Percentiles rank a stretch among this genome's conserved stretches.
Conservation (phyloP, 2,888 invertebrate species). For the Scaptomyza flava region DNA sequence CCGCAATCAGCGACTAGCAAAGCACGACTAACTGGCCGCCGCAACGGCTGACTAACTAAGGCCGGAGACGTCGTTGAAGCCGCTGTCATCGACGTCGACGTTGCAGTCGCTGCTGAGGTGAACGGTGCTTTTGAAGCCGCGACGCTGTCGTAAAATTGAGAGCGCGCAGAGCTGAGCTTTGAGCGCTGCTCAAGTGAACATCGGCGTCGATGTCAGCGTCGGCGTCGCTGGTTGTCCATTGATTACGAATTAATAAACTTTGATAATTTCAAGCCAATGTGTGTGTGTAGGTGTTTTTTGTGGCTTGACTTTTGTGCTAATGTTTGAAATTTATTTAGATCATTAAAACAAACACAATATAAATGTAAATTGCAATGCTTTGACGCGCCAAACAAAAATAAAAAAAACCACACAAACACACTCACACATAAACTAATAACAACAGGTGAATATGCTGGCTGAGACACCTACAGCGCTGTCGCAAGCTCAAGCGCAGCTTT, state of each 20-base stretch:
- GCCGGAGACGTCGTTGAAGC: slow-evolving; percentile 43
- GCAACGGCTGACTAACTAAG: slow-evolving; percentile 72
- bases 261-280: slow-evolving; percentile 60
- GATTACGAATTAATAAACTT: slow-evolving; percentile 65
- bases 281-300: slow-evolving; percentile 26
- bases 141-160: slow-evolving; percentile 37
- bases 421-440: slow-evolving; percentile 31
- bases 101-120: slow-evolving; percentile 12
- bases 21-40: slow-evolving; percentile 75
- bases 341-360: slow-evolving; percentile 34
- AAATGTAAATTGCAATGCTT: slow-evolving; percentile 48
- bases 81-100: slow-evolving; percentile 23
- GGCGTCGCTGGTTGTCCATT: slow-evolving; percentile 21
- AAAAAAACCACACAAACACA: not conserved
- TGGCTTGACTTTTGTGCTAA: slow-evolving; percentile 26
- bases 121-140: slow-evolving; percentile 6
- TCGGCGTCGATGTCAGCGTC: slow-evolving; percentile 4
- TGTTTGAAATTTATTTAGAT: slow-evolving; percentile 31
- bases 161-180: slow-evolving; percentile 34
- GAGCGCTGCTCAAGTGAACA: slow-evolving; percentile 15
- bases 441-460: slow-evolving; percentile 60
- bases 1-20: slow-evolving; percentile 73
- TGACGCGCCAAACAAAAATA: slow-evolving; percentile 15
- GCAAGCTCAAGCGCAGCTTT: slow-evolving; percentile 36
- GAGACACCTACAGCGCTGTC: slow-evolving; percentile 44